A percentile compares a stretch with the other conserved stretches of the same genome.
Conservation (phyloP, 2,797 vertebrate genomes). For the Amniataba percoides region DNA sequence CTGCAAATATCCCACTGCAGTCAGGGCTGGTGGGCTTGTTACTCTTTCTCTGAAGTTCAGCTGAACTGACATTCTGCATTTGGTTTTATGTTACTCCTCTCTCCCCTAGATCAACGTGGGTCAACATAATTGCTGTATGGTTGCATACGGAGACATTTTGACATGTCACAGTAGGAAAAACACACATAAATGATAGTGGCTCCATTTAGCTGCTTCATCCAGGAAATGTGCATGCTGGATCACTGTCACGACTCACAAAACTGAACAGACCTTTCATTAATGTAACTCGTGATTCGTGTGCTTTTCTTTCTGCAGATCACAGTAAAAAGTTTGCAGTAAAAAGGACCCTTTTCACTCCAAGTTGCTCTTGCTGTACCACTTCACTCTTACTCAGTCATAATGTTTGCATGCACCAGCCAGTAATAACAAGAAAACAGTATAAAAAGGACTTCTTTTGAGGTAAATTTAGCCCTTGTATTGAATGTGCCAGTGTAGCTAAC, state of each 20-base stretch:
- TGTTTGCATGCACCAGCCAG: background rate
- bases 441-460: background rate
- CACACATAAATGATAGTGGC: background rate
- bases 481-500: slow-evolving; percentile 17
- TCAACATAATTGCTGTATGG: background rate
- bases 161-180: background rate
- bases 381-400: background rate
- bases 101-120: background rate
- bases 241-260: background rate
- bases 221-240: background rate
- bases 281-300: background rate
- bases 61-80: background rate
- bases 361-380: background rate
- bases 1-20: no score
- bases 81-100: background rate
- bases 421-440: slow-evolving; percentile 2
- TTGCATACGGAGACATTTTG: background rate
- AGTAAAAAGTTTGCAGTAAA: background rate
- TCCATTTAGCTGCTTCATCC: background rate
- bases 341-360: background rate
- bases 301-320: background rate
- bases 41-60: no score
- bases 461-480: slow-evolving; percentile 2
- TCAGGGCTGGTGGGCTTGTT: no score
- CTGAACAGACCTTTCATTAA: background rate